Evolutionary conservation across 2,797 vertebrate genomes (phyloP), one percentile per base, ranked within the genome.

Genomic region (Tarsius wallacei): DNA sequence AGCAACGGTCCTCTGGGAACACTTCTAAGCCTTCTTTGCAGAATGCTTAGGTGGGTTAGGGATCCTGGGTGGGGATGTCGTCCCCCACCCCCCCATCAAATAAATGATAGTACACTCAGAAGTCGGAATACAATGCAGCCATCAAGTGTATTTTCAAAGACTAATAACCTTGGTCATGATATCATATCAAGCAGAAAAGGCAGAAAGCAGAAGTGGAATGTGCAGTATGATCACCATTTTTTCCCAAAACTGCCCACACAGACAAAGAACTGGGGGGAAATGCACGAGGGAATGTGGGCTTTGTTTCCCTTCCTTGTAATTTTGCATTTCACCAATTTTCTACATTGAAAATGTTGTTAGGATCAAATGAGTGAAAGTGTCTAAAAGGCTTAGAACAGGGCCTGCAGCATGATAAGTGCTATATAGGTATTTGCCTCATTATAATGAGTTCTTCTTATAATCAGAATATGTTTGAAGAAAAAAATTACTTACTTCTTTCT

Each of bases 231-330:
- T 12, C 33, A 33, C 14, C 21, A 7, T 36, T 55, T 26, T 28
- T 57, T 73, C 33, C 31, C 53, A 70, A 47, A n/a, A 31, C 59
- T 66, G 0, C 0, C 0, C 1, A 36, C 70, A 9, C 24, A 19
- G 57, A 14, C 2, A 36, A 68, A 31, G 68, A 28, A 10, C 15
- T 1, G 11, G 31, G 36, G 14, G 59, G 42, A 17, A 19, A 42
- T 9, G 24, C 9, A 4, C 0, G 4, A 24, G 2, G 21, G 51
- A 33, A 16, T 1, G 0, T 0, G 21, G 47, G 21, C 4, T 83
- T 61, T 55, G 1, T 31, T 57, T 70, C 28, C 81, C 36, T 31
- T 92, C 47, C 26, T 55, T 73, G 88, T 59, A 14, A 22, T 61
- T 83, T 64, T 24, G 31, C 36, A 14, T 61, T 82, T 77, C 36